A percentile compares a stretch with the other conserved stretches of the same genome.
Evolutionary conservation across 1,140 invertebrate species (phyloP).

Genomic region (Platyscapa corneri): DNA sequence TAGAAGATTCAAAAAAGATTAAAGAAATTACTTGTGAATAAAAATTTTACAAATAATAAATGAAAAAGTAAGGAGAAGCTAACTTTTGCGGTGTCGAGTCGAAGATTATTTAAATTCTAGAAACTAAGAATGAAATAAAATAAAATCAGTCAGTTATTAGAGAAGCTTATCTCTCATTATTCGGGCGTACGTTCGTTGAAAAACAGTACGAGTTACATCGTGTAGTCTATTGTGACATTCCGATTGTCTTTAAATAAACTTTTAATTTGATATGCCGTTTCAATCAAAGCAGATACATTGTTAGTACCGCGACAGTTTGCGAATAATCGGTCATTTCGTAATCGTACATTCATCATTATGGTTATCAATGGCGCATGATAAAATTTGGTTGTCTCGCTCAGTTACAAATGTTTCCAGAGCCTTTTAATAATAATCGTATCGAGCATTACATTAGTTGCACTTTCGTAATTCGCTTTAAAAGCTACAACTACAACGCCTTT

Average conservation of each 20-base stretch:
- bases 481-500: no score
- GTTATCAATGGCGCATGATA: conserved; percentile 30
- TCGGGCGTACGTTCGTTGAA: not conserved
- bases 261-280: not conserved
- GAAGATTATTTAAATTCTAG: not conserved
- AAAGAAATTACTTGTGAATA: no score
- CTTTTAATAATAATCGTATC: not conserved
- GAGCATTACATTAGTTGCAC: not conserved
- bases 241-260: not conserved
- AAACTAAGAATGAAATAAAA: not conserved
- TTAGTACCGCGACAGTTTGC: not conserved
- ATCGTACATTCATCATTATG: conserved; percentile 51
- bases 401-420: not conserved
- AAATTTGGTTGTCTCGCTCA: not conserved
- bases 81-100: no score
- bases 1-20: no score
- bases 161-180: not conserved
- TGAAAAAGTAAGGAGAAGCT: no score
- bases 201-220: not conserved
- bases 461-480: not conserved
- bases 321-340: conserved; percentile 28
- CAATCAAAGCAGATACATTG: not conserved
- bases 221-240: not conserved
- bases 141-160: not conserved
- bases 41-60: no score